Conservation (phyloP, 2,888 invertebrate genomes). For the Conomelus anceps region DNA sequence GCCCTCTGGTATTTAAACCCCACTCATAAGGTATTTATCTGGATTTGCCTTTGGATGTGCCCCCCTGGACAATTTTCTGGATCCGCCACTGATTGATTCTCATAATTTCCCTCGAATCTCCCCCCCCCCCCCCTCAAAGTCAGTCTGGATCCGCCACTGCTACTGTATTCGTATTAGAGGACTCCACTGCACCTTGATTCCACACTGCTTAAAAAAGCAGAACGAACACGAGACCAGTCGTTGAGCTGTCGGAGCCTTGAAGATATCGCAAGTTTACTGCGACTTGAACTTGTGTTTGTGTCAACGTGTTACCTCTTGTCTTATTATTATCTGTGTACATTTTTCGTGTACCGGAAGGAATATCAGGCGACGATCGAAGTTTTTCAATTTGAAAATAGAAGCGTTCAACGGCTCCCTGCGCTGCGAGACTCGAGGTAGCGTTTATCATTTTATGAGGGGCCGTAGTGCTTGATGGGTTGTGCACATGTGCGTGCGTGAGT, state of each 20-base stretch:
- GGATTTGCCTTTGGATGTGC: too few relatives aligned
- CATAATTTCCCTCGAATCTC: too few relatives aligned
- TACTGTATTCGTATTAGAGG: neutral
- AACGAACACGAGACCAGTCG: neutral
- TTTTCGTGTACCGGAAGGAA: neutral
- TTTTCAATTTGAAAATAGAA: neutral
- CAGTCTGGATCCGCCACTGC: neutral
- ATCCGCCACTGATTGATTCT: too few relatives aligned
- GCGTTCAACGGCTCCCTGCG: neutral
- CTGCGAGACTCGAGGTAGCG: neutral
- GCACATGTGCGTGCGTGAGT: conserved; percentile 18
- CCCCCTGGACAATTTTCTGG: too few relatives aligned
- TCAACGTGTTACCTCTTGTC: neutral
- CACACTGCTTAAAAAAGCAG: neutral
- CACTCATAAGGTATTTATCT: too few relatives aligned
- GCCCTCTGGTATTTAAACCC: too few relatives aligned
- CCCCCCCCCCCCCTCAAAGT: too few relatives aligned
- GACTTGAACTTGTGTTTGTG: neutral
- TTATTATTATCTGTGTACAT: neutral
- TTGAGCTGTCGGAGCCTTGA: neutral
- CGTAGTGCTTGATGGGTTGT: neutral
- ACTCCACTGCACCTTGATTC: neutral
- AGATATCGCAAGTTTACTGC: neutral
- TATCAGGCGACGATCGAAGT: neutral
- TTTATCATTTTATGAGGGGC: conserved; percentile 3